These are phyloP conservation scores for Saccostrea echinata DNA, from an alignment of 1,140 invertebrate genomes.

Conservation along the genomic window DNA sequence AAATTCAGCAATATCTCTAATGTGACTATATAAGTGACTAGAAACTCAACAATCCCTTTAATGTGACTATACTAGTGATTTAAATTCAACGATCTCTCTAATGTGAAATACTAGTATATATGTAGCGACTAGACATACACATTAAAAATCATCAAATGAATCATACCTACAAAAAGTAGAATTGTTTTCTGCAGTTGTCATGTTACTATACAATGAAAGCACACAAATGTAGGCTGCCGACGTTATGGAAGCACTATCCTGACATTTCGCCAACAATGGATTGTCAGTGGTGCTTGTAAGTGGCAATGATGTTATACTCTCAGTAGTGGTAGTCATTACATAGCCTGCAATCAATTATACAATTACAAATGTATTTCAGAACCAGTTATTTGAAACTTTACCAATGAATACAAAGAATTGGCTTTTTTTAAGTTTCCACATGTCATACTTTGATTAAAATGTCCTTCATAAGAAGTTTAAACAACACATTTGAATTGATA, in stretches of 20 bases:
- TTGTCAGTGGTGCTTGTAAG: background rate
- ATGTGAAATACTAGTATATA: too few relatives aligned
- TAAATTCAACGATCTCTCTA: too few relatives aligned
- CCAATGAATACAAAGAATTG: too few relatives aligned
- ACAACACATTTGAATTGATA: background rate
- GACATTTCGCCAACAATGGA: background rate
- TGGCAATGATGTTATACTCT: background rate
- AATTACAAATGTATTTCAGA: too few relatives aligned
- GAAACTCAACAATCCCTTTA: too few relatives aligned
- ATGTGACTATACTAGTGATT: too few relatives aligned
- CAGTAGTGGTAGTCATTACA: background rate
- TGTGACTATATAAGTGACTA: too few relatives aligned
- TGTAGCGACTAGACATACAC: too few relatives aligned
- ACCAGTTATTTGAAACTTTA: too few relatives aligned
- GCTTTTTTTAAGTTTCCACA: too few relatives aligned
- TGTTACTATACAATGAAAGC: background rate
- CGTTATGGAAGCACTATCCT: background rate
- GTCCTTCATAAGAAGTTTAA: background rate
- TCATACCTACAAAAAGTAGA: background rate
- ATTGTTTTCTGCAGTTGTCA: background rate
- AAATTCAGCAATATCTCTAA: too few relatives aligned
- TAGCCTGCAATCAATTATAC: background rate
- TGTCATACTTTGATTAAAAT: background rate
- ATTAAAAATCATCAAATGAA: too few relatives aligned
- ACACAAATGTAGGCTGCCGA: background rate